These are phyloP conservation scores for Sycophila texana DNA, from an alignment of 2,888 invertebrate species.

Conservation along the genomic window DNA sequence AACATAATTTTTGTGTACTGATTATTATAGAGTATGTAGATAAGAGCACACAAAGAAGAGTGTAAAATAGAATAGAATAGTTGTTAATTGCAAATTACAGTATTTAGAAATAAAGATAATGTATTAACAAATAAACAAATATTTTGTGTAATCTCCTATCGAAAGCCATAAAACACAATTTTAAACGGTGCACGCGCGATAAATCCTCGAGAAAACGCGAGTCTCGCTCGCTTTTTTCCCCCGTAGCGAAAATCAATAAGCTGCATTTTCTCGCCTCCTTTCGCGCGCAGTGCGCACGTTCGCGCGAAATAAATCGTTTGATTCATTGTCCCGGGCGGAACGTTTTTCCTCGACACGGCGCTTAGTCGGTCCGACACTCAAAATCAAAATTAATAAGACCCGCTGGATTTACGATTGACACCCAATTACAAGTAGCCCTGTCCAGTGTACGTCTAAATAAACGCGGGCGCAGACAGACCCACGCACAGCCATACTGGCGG, in stretches of 20 bases:
- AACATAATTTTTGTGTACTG: too few species aligned
- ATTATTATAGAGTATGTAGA: too few species aligned
- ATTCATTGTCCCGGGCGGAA: not conserved
- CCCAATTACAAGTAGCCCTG: constrained; percentile 24
- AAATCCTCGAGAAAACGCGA: too few species aligned
- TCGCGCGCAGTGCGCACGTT: not conserved
- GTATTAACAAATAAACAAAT: too few species aligned
- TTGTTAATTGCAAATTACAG: too few species aligned
- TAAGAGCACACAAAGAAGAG: too few species aligned
- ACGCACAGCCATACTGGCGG: not conserved
- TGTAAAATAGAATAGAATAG: too few species aligned
- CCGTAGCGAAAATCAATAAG: not conserved
- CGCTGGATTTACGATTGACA: constrained; percentile 39
- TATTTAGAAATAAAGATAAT: too few species aligned
- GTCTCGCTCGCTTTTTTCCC: not conserved
- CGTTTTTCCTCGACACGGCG: not conserved
- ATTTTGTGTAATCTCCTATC: too few species aligned
- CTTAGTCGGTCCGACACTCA: not conserved
- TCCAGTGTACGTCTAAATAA: constrained; percentile 2
- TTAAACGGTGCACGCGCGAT: too few species aligned
- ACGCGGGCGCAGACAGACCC: not conserved
- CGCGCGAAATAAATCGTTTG: not conserved
- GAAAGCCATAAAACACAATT: too few species aligned
- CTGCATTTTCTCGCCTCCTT: not conserved
- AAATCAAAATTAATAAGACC: constrained; percentile 30